phyloP scores from a whole-genome alignment of 2,113 vertebrate genomes.

The Myiopsitta monachus region DNA sequence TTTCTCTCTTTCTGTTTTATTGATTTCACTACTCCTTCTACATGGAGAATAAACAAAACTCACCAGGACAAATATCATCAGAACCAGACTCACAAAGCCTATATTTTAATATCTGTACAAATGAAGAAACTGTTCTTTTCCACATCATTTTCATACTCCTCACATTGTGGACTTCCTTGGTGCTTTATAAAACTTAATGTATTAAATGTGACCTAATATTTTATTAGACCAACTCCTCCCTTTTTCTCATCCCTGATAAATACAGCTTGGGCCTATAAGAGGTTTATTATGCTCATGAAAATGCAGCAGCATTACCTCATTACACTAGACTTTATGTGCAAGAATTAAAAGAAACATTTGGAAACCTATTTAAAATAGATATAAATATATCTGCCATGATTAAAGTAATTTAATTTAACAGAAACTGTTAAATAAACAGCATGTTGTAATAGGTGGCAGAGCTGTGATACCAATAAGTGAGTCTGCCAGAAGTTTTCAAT shows the following conservation, averaged over 20 bases:
- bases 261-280: not conserved
- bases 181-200: not conserved
- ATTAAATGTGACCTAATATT: not conserved
- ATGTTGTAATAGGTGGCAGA: not conserved
- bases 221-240: not conserved
- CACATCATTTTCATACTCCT: not conserved
- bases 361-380: constrained; percentile 33
- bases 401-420: constrained; percentile 56
- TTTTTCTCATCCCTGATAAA: not conserved
- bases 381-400: constrained; percentile 37
- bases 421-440: constrained; percentile 48
- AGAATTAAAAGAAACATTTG: constrained; percentile 39
- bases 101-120: not conserved
- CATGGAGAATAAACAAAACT: not conserved
- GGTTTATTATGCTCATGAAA: constrained; percentile 28
- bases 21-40: not conserved
- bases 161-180: not conserved
- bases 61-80: not conserved
- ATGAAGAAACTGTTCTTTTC: not conserved
- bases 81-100: not conserved
- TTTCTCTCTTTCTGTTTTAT: not conserved
- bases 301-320: not conserved
- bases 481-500: constrained; percentile 37
- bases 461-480: not conserved
- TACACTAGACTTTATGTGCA: constrained; percentile 11